Evolutionary conservation across 2,888 invertebrate genomes (phyloP).

Genomic region (Andrena praecox): DNA sequence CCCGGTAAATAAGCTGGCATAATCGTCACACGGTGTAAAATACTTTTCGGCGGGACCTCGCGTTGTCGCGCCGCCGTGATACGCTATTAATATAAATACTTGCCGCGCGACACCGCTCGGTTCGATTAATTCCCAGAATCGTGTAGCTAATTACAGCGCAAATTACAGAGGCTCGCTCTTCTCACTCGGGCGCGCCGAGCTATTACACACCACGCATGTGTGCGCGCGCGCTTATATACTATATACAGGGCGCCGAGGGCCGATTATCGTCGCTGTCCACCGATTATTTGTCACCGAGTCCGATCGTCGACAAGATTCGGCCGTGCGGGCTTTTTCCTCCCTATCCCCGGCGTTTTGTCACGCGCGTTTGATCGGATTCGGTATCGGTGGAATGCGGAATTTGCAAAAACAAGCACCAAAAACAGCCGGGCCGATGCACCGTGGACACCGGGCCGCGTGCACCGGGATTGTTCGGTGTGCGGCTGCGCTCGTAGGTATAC

Average conservation of each 20-base stretch:
- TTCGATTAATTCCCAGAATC: conserved; percentile 59
- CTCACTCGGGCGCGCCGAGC: conserved; percentile 35
- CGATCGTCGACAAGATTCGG: conserved; percentile 53
- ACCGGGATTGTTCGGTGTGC: conserved; percentile 37
- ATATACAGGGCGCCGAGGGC: neutral
- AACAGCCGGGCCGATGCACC: conserved; percentile 27
- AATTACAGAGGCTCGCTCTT: conserved; percentile 50
- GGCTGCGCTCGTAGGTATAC: conserved; percentile 14
- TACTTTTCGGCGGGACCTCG: conserved; percentile 19
- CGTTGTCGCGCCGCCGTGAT: conserved; percentile 14
- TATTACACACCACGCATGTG: conserved; percentile 25
- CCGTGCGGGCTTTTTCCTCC: conserved; percentile 42
- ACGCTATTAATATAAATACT: conserved; percentile 57
- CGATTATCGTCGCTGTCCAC: conserved; percentile 61
- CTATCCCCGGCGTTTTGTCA: conserved; percentile 56
- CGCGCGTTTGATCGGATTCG: conserved; percentile 63
- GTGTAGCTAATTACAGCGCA: conserved; percentile 58
- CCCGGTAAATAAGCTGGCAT: conserved; percentile 12
- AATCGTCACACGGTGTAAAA: conserved; percentile 22
- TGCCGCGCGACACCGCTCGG: conserved; percentile 50
- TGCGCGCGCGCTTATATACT: too few species aligned
- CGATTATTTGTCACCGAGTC: conserved; percentile 64
- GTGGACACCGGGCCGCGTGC: conserved; percentile 6
- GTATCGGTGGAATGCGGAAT: conserved; percentile 60
- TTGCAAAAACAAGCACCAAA: conserved; percentile 58